Evolutionary conservation across 1,140 invertebrate genomes (phyloP), one percentile per base, ranked within the genome.

Genomic region (Pararge aegeria): DNA sequence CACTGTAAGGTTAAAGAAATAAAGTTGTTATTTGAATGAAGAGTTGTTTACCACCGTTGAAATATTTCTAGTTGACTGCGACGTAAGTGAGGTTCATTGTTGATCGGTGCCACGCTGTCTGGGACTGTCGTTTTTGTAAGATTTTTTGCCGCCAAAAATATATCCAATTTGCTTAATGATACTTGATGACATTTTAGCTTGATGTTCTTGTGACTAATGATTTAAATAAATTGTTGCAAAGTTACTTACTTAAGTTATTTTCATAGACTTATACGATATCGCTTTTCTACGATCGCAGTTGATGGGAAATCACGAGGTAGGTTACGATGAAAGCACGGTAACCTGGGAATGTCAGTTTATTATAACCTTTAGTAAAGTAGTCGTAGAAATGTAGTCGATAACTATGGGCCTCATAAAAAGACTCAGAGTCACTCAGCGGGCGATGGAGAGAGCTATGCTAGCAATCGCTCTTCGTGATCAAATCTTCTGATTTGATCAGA

Each of bases 51-150:
- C 18, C 0, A 18, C 6, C 10, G 24, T 15, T 54, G 54, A 62
- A 75, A 69, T 77, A 77, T 75, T 77, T 73, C 53, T 67, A 61
- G 29, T 30, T 30, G 57, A 46, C 7, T 21, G 44, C 19, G 18
- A 46, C 6, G 44, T 46, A 20, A 46, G 18, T n/a, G 20, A 42
- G 38, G 38, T 16, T 42, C 13, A 18, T 42, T 54, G 44, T 34
- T 75, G 78, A 78, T 61, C 66, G 83, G 83, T 77, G 83, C 80
- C 83, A 87, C 57, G 73, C 83, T 78, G 81, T 87, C 83, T 87
- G 76, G 38, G 61, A 55, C 52, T 57, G 29, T 49, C 56, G 59
- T 66, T 73, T 80, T 78, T 76, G 70, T 69, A 62, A 19, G 15
- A 55, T 63, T 70, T 68, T 74, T 71, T 73, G 38, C 57, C 37